Conservation (phyloP, 1,140 invertebrate species). For the Lordiphosa clarofinis region DNA sequence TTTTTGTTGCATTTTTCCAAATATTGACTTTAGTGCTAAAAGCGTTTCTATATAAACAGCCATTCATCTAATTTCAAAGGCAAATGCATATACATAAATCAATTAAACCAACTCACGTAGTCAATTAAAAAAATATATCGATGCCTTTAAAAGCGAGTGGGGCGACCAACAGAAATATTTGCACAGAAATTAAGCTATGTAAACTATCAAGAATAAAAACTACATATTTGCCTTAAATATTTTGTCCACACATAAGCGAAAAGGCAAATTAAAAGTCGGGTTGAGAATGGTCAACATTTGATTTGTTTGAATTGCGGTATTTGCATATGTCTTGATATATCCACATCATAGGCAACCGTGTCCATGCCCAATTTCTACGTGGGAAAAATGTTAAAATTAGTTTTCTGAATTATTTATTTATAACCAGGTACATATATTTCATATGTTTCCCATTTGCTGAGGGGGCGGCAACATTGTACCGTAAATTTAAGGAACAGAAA, state of each 20-base stretch:
- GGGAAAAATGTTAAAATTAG: conserved; percentile 67
- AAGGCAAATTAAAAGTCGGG: conserved; percentile 49
- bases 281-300: conserved; percentile 51
- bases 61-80: conserved; percentile 37
- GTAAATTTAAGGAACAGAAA: no score
- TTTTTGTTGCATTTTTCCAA: conserved; percentile 33
- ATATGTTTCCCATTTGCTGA: conserved; percentile 43
- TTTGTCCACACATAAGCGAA: conserved; percentile 28
- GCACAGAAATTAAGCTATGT: conserved; percentile 57
- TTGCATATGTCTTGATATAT: conserved; percentile 57
- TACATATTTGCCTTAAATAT: conserved; percentile 30
- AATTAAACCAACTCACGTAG: conserved; percentile 27
- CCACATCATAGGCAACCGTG: conserved; percentile 23
- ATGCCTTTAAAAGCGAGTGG: conserved; percentile 20
- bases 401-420: conserved; percentile 49
- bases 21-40: conserved; percentile 60
- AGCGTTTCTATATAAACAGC: conserved; percentile 49
- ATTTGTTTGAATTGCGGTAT: conserved; percentile 62
- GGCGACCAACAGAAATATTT: conserved; percentile 43
- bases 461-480: conserved; percentile 6
- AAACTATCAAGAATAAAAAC: conserved; percentile 31
- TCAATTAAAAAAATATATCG: conserved; percentile 42
- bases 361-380: conserved; percentile 41
- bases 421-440: conserved; percentile 31
- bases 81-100: conserved; percentile 18